Base-by-base conservation (phyloP, 2,888 invertebrate species). In the Lepidocyrtoides sp. region DNA sequence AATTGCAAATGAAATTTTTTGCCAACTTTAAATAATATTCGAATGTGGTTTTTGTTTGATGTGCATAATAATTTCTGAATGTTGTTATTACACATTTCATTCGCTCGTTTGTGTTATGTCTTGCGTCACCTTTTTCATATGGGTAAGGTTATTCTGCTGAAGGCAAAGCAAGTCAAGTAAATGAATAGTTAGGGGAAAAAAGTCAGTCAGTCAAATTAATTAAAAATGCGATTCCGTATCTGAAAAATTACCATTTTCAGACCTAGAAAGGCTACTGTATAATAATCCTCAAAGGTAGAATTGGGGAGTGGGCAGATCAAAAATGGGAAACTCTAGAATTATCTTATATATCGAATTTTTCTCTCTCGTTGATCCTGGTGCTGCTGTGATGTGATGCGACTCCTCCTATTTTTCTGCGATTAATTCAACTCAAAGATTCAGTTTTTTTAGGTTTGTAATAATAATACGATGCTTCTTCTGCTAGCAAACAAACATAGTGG, bases 131-230 rank as follows among this genome's bases (percentile, higher is more conserved):
- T 81, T 88, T 57, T 60, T 44, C 17, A 69, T 63, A 72, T 82
- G 88, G 88, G 88, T 57, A 72, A 69, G 88, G 88, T 44, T 88
- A 88, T 60, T 89, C 83, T 20, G 89, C 89, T 89, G 60, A 89
- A 89, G 89, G 89, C 89, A 89, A 83, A 89, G 77, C 89, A 82
- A 83, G 83, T 83, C 82, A 72, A 36, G 88, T 54, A 54, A 77
- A 88, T 82, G 57, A 81, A 81, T 44, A 79, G 29, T 72, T 60
- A 88, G 36, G 79, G 41, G 83, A 20, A 57, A 89, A 75, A 83
- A 89, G 89, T 83, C 89, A 83, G 77, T 89, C 82, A 82, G 66
- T 88, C 88, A 88, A 88, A 88, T 88, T 88, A 88, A 88, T 88
- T 88, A 88, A 82, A 88, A 88, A 88, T 57, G 83, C 83, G 83